phyloP scores from a whole-genome alignment of 2,113 vertebrate species.

The Bostrychus sinensis region DNA sequence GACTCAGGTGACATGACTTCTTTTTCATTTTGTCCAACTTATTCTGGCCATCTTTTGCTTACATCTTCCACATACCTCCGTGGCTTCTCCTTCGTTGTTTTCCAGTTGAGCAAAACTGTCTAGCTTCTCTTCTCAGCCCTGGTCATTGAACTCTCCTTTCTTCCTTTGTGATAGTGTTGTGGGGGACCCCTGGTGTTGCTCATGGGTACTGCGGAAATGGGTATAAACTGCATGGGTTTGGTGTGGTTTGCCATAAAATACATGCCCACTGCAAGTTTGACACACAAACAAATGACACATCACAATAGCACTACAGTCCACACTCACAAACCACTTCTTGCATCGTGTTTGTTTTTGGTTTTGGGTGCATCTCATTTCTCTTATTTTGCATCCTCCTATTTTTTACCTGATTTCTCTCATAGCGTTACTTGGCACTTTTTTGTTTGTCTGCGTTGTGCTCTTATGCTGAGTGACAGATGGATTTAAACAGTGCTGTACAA shows the following conservation, averaged over 20 bases:
- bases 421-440: too few species aligned
- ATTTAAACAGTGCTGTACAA: too few species aligned
- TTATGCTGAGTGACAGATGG: too few species aligned
- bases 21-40: constrained; percentile 40
- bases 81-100: background rate
- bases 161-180: constrained; percentile 82
- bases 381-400: background rate
- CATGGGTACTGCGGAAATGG: constrained; percentile 81
- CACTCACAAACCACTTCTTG: constrained; percentile 46
- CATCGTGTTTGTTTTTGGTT: constrained; percentile 54
- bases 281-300: constrained; percentile 37
- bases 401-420: too few species aligned
- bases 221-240: constrained; percentile 86
- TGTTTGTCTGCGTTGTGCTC: too few species aligned
- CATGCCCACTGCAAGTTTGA: constrained; percentile 50
- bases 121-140: constrained; percentile 22
- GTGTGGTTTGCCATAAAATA: constrained; percentile 62
- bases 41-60: too few species aligned
- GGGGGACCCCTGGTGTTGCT: constrained; percentile 82
- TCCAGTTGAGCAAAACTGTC: constrained; percentile 12
- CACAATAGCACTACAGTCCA: constrained; percentile 20
- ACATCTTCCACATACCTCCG: constrained; percentile 33
- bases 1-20: constrained; percentile 89
- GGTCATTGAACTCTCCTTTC: constrained; percentile 73
- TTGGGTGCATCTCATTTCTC: constrained; percentile 42